These are phyloP conservation scores for Canis aureus DNA, from an alignment of 2,113 vertebrate genomes.

Conservation along the genomic window DNA sequence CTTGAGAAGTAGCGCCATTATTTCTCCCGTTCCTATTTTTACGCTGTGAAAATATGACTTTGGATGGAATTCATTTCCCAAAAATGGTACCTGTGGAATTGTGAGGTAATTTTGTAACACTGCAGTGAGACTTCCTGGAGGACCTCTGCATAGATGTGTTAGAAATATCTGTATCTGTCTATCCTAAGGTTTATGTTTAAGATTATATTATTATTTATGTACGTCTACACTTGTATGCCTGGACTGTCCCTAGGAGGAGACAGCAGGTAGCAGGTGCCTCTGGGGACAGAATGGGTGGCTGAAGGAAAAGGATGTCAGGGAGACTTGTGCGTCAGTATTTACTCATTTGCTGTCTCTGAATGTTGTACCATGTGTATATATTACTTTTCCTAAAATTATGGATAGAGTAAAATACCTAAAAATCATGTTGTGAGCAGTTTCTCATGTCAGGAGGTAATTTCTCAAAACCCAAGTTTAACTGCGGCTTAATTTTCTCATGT, in stretches of 20 bases:
- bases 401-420: background rate
- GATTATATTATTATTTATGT: background rate
- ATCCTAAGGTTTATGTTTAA: background rate
- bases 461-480: background rate
- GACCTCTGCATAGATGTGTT: background rate
- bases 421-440: background rate
- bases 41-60: background rate
- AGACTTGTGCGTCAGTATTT: background rate
- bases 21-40: background rate
- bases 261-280: background rate
- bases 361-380: background rate
- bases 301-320: background rate
- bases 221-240: background rate
- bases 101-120: background rate
- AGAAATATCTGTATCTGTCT: background rate
- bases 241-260: background rate
- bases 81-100: slow-evolving; percentile 32
- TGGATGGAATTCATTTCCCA: slow-evolving; percentile 25
- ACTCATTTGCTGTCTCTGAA: background rate
- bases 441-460: background rate
- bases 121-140: background rate
- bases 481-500: background rate
- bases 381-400: background rate
- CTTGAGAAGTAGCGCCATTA: background rate
- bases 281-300: background rate